These are phyloP conservation scores for Baryphthengus martii DNA, from an alignment of 2,113 vertebrate genomes.

Conservation along the genomic window DNA sequence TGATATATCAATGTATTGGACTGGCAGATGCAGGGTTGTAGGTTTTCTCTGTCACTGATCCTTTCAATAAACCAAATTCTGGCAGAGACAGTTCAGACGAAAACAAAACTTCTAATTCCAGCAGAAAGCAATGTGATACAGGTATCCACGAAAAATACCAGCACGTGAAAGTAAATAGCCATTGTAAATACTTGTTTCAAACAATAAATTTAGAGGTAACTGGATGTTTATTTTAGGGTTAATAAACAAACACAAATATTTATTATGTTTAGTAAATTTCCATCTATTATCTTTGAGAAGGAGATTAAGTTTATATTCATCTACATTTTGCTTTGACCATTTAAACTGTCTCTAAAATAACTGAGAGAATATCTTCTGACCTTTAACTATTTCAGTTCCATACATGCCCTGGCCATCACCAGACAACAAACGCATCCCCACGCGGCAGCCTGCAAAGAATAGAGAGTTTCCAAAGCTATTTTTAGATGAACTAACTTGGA, in stretches of 20 bases:
- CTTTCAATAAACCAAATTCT: background rate
- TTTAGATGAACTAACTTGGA: background rate
- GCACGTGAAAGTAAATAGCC: background rate
- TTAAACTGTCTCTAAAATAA: background rate
- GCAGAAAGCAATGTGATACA: background rate
- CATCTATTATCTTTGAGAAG: background rate
- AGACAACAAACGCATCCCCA: background rate
- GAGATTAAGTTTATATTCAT: background rate
- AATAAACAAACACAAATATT: background rate
- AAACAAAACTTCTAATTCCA: background rate
- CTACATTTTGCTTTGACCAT: background rate
- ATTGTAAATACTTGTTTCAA: background rate
- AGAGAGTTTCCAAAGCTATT: slow-evolving; percentile 10
- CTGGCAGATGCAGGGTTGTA: background rate
- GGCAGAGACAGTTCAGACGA: background rate
- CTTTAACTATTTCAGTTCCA: background rate
- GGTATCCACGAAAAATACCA: background rate
- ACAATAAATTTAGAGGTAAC: background rate
- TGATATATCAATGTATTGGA: background rate
- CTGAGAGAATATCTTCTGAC: background rate
- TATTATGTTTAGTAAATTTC: background rate
- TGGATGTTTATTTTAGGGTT: background rate
- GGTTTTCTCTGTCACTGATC: background rate
- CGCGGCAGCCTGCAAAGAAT: background rate
- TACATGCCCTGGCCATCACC: background rate